Evolutionary conservation across 2,888 invertebrate species (phyloP).

Genomic region (Julus scandinavius): DNA sequence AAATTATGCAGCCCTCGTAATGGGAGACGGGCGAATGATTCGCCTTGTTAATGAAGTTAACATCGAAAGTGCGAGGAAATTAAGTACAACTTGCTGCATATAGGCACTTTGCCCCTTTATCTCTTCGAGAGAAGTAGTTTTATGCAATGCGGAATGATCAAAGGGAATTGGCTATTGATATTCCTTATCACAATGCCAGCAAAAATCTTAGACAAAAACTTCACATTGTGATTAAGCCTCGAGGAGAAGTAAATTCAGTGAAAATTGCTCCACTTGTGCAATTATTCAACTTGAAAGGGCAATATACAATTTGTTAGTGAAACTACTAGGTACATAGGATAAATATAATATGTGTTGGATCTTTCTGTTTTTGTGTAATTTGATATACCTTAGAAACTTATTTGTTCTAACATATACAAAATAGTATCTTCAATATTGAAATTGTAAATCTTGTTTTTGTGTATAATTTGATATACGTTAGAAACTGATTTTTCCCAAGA

Average conservation of each 20-base stretch:
- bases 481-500: too few species aligned
- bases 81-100: slow-evolving; percentile 25
- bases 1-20: slow-evolving; percentile 36
- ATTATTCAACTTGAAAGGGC: not conserved
- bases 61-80: slow-evolving; percentile 37
- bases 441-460: not conserved
- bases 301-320: too few species aligned
- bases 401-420: too few species aligned
- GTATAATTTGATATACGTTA: too few species aligned
- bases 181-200: not conserved
- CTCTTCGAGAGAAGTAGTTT: not conserved
- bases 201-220: not conserved
- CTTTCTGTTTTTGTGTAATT: too few species aligned
- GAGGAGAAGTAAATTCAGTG: not conserved
- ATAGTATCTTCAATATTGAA: too few species aligned
- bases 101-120: not conserved
- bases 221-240: too few species aligned
- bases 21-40: slow-evolving; percentile 45
- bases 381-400: too few species aligned
- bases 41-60: slow-evolving; percentile 38
- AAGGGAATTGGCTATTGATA: not conserved
- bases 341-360: too few species aligned
- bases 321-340: too few species aligned
- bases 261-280: not conserved
- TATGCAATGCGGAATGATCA: not conserved